phyloP scores from a whole-genome alignment of 2,797 vertebrate genomes.

The Mormyrops boulengeri region DNA sequence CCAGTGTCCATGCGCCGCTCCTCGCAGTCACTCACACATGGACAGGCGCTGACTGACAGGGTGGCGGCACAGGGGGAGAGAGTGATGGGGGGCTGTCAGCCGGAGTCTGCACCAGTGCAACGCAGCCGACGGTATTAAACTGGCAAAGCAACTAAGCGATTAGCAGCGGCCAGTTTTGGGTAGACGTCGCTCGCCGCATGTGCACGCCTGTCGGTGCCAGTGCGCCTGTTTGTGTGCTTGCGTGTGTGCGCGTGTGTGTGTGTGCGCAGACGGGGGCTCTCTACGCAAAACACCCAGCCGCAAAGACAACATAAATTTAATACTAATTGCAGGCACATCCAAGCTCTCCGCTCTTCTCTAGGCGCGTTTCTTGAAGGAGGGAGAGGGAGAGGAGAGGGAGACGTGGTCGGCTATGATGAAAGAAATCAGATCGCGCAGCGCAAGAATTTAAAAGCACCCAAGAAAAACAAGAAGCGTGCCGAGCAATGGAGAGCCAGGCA shows the following conservation, averaged over 20 bases:
- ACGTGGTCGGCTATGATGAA: constrained; percentile 38
- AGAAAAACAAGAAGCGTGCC: constrained; percentile 25
- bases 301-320: constrained; percentile 20
- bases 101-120: constrained; percentile 8
- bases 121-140: constrained; percentile 37
- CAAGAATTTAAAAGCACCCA: constrained; percentile 25
- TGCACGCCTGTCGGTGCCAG: constrained; percentile 34
- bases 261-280: constrained; percentile 16
- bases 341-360: constrained; percentile 2
- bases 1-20: constrained; percentile 7
- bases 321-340: constrained; percentile 3
- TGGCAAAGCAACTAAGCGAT: constrained; percentile 32
- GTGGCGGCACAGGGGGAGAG: background rate
- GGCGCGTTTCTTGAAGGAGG: constrained; percentile 30
- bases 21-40: constrained; percentile 2
- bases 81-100: background rate
- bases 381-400: constrained; percentile 26
- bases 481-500: constrained; percentile 67
- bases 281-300: constrained; percentile 10
- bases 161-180: constrained; percentile 25
- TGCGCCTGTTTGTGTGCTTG: constrained; percentile 13
- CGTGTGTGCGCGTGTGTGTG: constrained; percentile 36
- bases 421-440: constrained; percentile 30
- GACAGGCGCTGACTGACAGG: constrained; percentile 16
- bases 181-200: constrained; percentile 38